These are phyloP conservation scores for Oxyura jamaicensis DNA, from an alignment of 2,113 vertebrate species.

Conservation along the genomic window DNA sequence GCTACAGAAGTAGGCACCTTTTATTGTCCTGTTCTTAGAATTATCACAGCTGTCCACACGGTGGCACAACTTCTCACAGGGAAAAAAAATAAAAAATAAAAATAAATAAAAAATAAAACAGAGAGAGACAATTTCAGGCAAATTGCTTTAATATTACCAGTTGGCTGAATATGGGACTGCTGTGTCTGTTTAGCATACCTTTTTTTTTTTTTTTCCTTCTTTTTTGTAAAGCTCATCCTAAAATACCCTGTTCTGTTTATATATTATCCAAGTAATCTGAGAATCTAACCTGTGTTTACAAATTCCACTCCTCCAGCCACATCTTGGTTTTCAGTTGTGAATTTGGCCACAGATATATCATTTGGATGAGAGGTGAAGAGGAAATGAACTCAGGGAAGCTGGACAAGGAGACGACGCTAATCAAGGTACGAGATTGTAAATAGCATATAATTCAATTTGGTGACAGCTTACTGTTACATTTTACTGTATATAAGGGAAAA, in stretches of 20 bases:
- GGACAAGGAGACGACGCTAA: not conserved
- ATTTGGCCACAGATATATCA: not conserved
- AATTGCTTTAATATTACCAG: not conserved
- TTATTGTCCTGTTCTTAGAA: rapidly evolving
- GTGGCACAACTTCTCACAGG: not conserved
- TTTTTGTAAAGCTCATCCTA: not conserved
- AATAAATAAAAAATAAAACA: too few relatives aligned
- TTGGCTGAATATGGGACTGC: rapidly evolving
- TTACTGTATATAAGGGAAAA: not conserved
- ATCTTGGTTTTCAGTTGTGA: not conserved
- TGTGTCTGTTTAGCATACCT: not conserved
- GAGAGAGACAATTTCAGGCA: not conserved
- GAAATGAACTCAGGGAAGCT: not conserved
- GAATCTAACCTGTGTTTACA: not conserved
- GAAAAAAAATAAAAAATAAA: too few relatives aligned
- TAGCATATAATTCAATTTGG: not conserved
- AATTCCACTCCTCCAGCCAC: not conserved
- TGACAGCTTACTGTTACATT: not conserved
- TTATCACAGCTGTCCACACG: not conserved
- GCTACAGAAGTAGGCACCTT: rapidly evolving
- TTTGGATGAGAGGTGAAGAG: rapidly evolving
- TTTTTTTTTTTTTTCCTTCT: not conserved
- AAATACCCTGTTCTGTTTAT: not conserved
- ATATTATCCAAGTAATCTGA: not conserved
- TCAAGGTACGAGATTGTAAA: not conserved